Evolutionary conservation across 2,797 vertebrate genomes (phyloP).

Genomic region (Lagorchestes hirsutus): DNA sequence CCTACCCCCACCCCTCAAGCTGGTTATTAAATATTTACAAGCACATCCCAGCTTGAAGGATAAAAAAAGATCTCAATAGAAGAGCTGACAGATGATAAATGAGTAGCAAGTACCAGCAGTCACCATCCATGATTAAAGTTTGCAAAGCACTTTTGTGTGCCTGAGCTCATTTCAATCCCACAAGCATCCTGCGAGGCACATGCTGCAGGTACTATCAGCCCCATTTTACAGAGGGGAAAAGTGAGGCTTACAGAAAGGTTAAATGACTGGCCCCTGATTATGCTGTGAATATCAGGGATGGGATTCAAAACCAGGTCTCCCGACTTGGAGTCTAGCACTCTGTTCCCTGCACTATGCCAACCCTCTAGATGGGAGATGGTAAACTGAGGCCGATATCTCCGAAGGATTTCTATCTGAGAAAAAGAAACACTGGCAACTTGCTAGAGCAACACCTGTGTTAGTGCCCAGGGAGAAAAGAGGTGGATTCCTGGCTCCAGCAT

Average conservation of each 20-base stretch:
- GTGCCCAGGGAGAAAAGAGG: not conserved
- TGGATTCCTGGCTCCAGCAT: too few species aligned
- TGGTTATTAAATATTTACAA: not conserved
- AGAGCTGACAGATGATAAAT: not conserved
- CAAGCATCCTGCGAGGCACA: not conserved
- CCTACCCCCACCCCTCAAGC: not conserved
- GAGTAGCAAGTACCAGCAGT: not conserved
- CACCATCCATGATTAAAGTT: not conserved
- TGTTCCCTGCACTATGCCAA: not conserved
- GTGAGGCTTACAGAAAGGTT: not conserved
- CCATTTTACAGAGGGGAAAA: not conserved
- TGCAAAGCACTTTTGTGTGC: not conserved
- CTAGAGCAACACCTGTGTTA: not conserved
- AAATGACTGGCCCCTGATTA: not conserved
- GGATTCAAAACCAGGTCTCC: not conserved
- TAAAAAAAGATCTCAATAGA: not conserved
- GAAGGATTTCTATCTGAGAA: not conserved
- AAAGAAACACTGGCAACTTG: not conserved
- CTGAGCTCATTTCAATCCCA: not conserved
- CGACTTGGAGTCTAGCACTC: not conserved
- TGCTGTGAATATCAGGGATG: not conserved
- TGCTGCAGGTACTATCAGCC: not conserved
- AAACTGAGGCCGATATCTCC: not conserved
- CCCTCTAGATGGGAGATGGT: not conserved
- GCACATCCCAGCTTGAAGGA: not conserved